A percentile compares a stretch with the other conserved stretches of the same genome.
Evolutionary conservation across 2,888 invertebrate species (phyloP).

Genomic region (Caprella mutica): DNA sequence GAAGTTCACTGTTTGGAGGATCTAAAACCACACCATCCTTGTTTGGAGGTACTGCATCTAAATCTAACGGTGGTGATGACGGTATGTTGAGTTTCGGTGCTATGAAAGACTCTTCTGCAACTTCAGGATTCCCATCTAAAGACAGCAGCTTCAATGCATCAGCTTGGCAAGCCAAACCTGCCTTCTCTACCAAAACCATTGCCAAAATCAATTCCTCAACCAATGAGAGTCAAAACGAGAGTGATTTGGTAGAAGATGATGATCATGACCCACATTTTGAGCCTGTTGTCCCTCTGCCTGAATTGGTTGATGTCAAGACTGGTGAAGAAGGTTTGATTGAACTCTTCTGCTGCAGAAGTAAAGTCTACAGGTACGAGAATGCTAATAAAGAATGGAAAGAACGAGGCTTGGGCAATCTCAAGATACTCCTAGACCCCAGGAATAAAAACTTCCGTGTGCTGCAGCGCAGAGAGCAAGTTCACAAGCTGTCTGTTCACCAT

Average conservation of each 20-base stretch:
- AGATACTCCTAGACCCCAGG: constrained; percentile 39
- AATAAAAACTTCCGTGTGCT: constrained; percentile 37
- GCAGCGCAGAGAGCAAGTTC: constrained; percentile 39
- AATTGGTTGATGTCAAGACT: constrained; percentile 38
- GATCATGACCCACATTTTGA: constrained; percentile 42
- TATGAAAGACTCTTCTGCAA: not conserved
- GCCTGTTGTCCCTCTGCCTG: constrained; percentile 42
- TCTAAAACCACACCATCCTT: not conserved
- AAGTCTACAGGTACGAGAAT: constrained; percentile 42
- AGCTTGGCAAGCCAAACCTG: constrained; percentile 10
- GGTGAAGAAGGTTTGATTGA: constrained; percentile 24
- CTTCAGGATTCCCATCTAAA: not conserved
- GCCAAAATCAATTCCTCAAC: not conserved
- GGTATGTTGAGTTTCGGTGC: not conserved
- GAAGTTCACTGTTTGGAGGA: not conserved
- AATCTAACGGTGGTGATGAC: not conserved
- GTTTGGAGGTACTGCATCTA: constrained; percentile 1
- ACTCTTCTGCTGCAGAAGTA: constrained; percentile 26
- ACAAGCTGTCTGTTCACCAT: constrained; percentile 41
- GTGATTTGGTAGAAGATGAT: constrained; percentile 35
- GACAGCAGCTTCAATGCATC: not conserved
- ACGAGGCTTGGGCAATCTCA: constrained; percentile 44
- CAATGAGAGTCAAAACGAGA: constrained; percentile 12
- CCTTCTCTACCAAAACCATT: too few species aligned
- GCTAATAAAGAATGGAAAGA: constrained; percentile 45